Conservation (phyloP, 2,113 vertebrate species). For the Pygoscelis antarcticus region DNA sequence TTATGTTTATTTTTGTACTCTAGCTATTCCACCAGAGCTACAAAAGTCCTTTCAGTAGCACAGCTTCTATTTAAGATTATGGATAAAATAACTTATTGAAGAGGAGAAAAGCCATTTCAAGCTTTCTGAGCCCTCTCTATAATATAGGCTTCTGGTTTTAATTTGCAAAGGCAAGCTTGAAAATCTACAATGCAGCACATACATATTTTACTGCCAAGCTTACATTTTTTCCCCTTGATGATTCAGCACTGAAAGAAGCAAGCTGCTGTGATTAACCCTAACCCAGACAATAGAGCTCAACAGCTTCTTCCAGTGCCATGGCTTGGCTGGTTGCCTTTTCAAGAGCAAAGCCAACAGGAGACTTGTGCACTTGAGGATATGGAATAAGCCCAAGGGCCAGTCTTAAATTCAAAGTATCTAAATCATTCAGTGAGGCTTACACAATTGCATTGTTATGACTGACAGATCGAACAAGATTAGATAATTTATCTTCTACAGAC, state of each 20-base stretch:
- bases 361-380: background rate
- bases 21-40: background rate
- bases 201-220: slow-evolving; percentile 67
- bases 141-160: slow-evolving; percentile 33
- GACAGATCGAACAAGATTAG: background rate
- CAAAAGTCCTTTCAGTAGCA: slow-evolving; percentile 30
- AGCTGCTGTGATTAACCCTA: slow-evolving; percentile 61
- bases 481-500: background rate
- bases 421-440: background rate
- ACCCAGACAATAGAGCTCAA: background rate
- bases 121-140: slow-evolving; percentile 22
- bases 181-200: slow-evolving; percentile 64
- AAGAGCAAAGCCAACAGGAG: background rate
- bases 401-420: background rate
- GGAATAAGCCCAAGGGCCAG: background rate
- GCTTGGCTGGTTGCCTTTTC: background rate
- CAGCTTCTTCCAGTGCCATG: background rate
- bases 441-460: background rate
- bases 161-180: slow-evolving; percentile 57
- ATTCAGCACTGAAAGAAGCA: slow-evolving; percentile 52
- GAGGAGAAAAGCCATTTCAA: slow-evolving; percentile 48
- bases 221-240: slow-evolving; percentile 64
- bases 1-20: slow-evolving; percentile 35
- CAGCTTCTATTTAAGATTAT: slow-evolving; percentile 25
- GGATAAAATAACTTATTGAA: slow-evolving; percentile 45